A percentile compares a stretch with the other conserved stretches of the same genome.
Evolutionary conservation across 2,113 vertebrate species (phyloP).

Genomic region (Tor tambroides): DNA sequence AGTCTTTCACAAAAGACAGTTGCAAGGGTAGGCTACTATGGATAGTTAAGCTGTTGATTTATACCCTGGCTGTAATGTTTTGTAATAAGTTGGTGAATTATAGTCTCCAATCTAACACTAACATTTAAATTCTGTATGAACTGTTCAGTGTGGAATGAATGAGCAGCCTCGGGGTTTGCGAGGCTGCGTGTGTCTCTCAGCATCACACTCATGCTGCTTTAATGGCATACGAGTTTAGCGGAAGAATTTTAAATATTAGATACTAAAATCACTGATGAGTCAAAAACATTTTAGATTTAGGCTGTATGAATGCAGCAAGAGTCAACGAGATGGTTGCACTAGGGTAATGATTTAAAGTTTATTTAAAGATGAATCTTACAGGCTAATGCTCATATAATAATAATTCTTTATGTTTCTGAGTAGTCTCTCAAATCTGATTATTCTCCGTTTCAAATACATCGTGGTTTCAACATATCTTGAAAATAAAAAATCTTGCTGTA

Average conservation of each 20-base stretch:
- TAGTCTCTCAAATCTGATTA: neutral
- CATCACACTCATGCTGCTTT: neutral
- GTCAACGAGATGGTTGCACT: neutral
- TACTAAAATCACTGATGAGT: neutral
- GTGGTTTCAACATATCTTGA: neutral
- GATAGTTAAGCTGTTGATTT: neutral
- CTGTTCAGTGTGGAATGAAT: neutral
- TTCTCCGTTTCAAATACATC: neutral
- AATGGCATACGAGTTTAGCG: neutral
- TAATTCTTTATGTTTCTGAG: neutral
- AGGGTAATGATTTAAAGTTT: neutral
- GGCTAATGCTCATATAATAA: neutral
- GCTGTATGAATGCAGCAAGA: neutral
- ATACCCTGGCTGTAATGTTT: neutral
- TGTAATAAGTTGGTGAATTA: neutral
- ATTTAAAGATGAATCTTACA: neutral
- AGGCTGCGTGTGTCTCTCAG: neutral
- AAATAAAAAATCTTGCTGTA: neutral
- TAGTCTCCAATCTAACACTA: neutral
- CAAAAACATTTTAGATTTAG: neutral
- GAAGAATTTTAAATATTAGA: neutral
- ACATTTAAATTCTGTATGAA: neutral
- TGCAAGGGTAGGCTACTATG: neutral
- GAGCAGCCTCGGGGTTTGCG: neutral
- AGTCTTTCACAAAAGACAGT: neutral